Evolutionary conservation across 2,113 vertebrate genomes (phyloP), one percentile per base, ranked within the genome.

Genomic region (Megaceryle maxima): DNA sequence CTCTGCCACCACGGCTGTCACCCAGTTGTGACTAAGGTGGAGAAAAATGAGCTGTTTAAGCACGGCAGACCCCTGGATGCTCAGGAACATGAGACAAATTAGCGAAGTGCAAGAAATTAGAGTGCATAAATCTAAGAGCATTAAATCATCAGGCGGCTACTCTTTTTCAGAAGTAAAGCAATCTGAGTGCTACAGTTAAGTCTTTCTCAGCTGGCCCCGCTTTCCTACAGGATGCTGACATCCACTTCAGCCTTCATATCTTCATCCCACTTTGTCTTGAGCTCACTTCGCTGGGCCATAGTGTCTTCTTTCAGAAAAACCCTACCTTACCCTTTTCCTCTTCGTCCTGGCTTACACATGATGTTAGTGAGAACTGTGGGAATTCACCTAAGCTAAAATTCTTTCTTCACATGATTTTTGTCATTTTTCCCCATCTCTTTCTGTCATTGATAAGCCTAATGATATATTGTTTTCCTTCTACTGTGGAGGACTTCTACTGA

Each of bases 41-140:
- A 92, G 81, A 92, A 75, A 95, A 87, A 94, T 9, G 83, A 64
- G 72, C n/a, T 6, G 11, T 31, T 81, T 89, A 60, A 70, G 57
- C n/a, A 1, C 2, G 1, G 55, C 84, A 28, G 77, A 57, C 69
- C 43, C 51, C 1, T 2, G 55, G 46, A 91, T 11, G 3, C 6
- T 64, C 77, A 15, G 70, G 57, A 96, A 18, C 74, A 51, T 1
- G 63, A 79, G 82, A 85, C 87, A 93, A 93, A 91, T 96, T 89
- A 93, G 88, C 29, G 1, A 90, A 95, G 90, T 87, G 67, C 2
- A 6, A 87, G 95, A 76, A 93, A 97, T 93, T 79, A 76, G 88
- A 83, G 57, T 9, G 74, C 78, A 73, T 94, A 93, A 91, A 96
- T 94, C 92, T 64, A n/a, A 60, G 67, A 37, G 66, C 28, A 48